Percentiles rank a stretch among this genome's conserved stretches.
Evolutionary conservation across 1,140 invertebrate genomes (phyloP).

Genomic region (Temnothorax longispinosus): DNA sequence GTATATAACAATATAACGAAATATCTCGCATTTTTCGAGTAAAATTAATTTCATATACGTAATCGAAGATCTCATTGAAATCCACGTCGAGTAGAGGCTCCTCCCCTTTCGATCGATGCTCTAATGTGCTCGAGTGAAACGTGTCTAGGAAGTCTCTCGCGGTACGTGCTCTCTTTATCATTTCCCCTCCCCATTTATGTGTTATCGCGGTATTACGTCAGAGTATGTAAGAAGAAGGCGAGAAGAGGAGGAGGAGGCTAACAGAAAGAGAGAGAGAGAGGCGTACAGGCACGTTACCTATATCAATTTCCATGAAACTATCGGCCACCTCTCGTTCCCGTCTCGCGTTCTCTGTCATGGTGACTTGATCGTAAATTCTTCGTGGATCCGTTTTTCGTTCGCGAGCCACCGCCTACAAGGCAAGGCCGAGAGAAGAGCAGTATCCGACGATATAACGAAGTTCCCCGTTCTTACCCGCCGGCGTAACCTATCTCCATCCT

Average conservation of each 20-base stretch:
- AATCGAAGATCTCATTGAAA: slow-evolving; percentile 52
- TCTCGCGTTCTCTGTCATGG: slow-evolving; percentile 34
- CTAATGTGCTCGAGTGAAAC: slow-evolving; percentile 58
- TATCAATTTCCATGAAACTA: slow-evolving; percentile 61
- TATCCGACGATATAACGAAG: slow-evolving; percentile 47
- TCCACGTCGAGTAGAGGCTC: slow-evolving; percentile 4
- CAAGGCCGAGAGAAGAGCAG: background rate
- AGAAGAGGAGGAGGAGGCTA: background rate
- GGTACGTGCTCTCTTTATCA: slow-evolving; percentile 52
- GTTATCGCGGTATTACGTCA: slow-evolving; percentile 59
- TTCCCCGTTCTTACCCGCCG: slow-evolving; percentile 48
- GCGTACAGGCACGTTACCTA: slow-evolving; percentile 46
- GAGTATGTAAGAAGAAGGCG: background rate
- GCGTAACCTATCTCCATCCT: background rate
- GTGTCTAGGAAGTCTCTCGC: slow-evolving; percentile 55
- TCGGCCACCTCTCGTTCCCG: slow-evolving; percentile 22
- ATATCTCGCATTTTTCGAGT: background rate
- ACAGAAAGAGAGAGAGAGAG: slow-evolving; percentile 3
- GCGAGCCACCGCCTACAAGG: background rate
- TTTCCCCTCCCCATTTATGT: slow-evolving; percentile 26
- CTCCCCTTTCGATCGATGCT: slow-evolving; percentile 42
- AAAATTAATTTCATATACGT: slow-evolving; percentile 55
- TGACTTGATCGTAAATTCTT: slow-evolving; percentile 60
- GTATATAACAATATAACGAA: background rate
- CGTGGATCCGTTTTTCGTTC: slow-evolving; percentile 37